Conservation (phyloP, 1,140 invertebrate species). For the Triops longicaudatus region DNA sequence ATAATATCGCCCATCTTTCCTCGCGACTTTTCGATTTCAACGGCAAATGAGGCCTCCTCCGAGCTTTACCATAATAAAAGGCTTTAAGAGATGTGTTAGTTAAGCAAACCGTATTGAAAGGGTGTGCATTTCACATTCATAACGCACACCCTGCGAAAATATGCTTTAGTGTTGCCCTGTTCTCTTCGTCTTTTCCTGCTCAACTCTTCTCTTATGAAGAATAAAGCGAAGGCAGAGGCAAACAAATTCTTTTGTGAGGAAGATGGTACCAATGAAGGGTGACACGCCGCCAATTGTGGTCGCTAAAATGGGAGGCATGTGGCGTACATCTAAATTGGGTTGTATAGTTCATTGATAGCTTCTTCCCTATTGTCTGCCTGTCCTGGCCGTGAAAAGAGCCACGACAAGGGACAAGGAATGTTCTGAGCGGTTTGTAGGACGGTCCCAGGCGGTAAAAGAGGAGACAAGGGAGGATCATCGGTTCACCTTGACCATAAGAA, state of each 20-base stretch:
- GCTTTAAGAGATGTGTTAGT: not conserved
- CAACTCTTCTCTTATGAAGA: no score
- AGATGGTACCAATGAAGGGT: not conserved
- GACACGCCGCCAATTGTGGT: not conserved
- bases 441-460: no score
- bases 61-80: not conserved
- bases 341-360: not conserved
- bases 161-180: no score
- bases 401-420: not conserved
- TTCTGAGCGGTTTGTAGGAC: no score
- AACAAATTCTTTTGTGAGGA: no score
- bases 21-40: not conserved
- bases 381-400: not conserved
- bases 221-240: no score
- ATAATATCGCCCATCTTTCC: no score
- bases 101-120: not conserved
- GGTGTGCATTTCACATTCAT: not conserved
- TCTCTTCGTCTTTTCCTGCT: no score
- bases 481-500: not conserved
- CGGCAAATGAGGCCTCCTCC: not conserved
- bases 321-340: not conserved
- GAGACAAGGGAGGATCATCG: not conserved
- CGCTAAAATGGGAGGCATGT: not conserved
- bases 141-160: no score
- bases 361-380: not conserved